Evolutionary conservation across 2,888 invertebrate species (phyloP), one percentile per base, ranked within the genome.

Genomic region (Smittia aterrima): DNA sequence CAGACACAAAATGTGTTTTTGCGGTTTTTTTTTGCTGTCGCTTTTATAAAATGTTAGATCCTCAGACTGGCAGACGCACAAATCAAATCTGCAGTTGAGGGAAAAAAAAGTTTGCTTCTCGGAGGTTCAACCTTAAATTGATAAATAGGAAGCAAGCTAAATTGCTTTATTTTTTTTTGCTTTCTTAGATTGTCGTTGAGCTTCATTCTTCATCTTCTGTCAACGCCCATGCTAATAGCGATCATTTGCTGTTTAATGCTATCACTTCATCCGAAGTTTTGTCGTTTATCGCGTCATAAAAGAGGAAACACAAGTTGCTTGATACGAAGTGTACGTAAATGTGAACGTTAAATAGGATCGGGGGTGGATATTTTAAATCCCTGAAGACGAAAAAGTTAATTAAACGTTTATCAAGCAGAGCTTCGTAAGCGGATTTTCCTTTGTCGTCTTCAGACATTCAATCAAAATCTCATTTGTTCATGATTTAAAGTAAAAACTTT

Each of bases 161-260:
- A n/a, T 47, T n/a, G 47, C 47, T 47, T 47, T n/a, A 9, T 38
- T 38, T 38, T 9, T 9, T 38, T 38, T 38, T 38, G 38, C 9
- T 38, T 16, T 2, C 11, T 47, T 47, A 47, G 11, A 47, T 20
- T 20, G 58, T 22, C 16, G 18, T 58, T 18, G 18, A 58, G n/a
- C 58, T 58, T 4, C 58, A 58, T 20, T 20, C 16, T 47, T 58
- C 58, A 11, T 58, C 58, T 18, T 58, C 16, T 16, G 16, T 3
- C 16, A n/a, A n/a, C 58, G 58, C 58, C 58, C 58, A 58, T 18
- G 58, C 20, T 58, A 58, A 58, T 58, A 7, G 22, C 22, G n/a
- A 1, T 22, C 58, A 11, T 58, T 58, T 47, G 47, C 47, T 47
- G 47, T 11, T n/a, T 58, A 18, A 58, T 58, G 58, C 9, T 2